Evolutionary conservation across 2,113 vertebrate genomes (phyloP).

Genomic region (Colius striatus): DNA sequence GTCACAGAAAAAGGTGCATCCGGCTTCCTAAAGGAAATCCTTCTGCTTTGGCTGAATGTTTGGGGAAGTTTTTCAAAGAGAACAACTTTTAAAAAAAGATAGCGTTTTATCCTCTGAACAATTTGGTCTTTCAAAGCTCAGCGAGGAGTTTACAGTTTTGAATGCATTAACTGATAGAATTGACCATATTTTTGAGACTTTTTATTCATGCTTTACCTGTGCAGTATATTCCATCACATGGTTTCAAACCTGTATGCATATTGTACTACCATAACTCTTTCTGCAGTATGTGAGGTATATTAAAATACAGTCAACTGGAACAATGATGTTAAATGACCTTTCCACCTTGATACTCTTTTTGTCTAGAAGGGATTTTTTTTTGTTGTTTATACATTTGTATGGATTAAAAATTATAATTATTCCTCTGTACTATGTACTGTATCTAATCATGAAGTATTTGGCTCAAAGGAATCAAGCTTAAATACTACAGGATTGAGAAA

Average conservation of each 20-base stretch:
- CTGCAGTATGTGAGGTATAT: not conserved
- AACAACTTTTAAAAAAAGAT: constrained; percentile 33
- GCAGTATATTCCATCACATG: not conserved
- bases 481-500: not conserved
- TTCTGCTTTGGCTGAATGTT: constrained; percentile 24
- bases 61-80: constrained; percentile 38
- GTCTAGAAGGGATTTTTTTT: not conserved
- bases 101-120: not conserved
- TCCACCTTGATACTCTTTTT: not conserved
- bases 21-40: constrained; percentile 69
- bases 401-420: not conserved
- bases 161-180: not conserved
- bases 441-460: constrained; percentile 22
- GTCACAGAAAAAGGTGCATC: constrained; percentile 56
- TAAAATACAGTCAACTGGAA: not conserved
- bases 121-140: not conserved
- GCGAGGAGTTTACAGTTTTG: not conserved
- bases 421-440: not conserved
- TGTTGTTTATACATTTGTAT: not conserved
- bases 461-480: constrained; percentile 1
- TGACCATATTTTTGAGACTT: not conserved
- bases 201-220: not conserved
- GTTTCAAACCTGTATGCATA: not conserved
- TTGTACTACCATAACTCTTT: not conserved
- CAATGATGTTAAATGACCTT: not conserved